Evolutionary conservation across 1,140 invertebrate genomes (phyloP), one percentile per base, ranked within the genome.

Genomic region (Contarinia nasturtii): DNA sequence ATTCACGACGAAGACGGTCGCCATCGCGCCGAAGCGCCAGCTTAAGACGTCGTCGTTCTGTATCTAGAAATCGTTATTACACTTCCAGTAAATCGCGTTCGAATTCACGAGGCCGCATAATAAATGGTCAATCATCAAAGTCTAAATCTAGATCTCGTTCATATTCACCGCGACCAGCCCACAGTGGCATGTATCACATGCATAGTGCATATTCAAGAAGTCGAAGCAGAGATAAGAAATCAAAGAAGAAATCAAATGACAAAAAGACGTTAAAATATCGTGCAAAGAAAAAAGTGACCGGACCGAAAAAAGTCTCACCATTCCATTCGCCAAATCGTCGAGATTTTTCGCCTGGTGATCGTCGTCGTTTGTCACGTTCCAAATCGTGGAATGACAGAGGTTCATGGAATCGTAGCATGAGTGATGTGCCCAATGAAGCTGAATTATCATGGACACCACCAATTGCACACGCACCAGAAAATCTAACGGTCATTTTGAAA

Each of bases 401-500:
- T 27, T 27, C 27, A 27, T 27, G 27, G 27, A 27, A 27, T 10
- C 27, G 27, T 57, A 53, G 12, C 36, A 43, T n/a, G 18, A 43
- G 10, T 19, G 46, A 15, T 27, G 0, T 50, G 54, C 47, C 49
- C 17, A 33, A 36, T 36, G 37, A 49, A 44, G 15, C 40, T 50
- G 36, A 55, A 53, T 42, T 43, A 53, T 62, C 59, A 15, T 67
- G 65, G 64, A 70, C 73, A 18, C 72, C 72, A 10, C 68, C 69
- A 21, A 61, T 57, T 14, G 44, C 19, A 19, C 33, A 10, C 3
- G 18, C 11, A 14, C 4, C 15, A n/a, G 45, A 67, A 66, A 73
- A 66, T 52, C 46, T 64, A 11, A 74, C 68, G 0, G 71, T 72
- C 0, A 73, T 71, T 41, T 49, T 75, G 2, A 71, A 69, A 0